Evolutionary conservation across 1,140 invertebrate species (phyloP).

Genomic region (Pectinophora gossypiella): DNA sequence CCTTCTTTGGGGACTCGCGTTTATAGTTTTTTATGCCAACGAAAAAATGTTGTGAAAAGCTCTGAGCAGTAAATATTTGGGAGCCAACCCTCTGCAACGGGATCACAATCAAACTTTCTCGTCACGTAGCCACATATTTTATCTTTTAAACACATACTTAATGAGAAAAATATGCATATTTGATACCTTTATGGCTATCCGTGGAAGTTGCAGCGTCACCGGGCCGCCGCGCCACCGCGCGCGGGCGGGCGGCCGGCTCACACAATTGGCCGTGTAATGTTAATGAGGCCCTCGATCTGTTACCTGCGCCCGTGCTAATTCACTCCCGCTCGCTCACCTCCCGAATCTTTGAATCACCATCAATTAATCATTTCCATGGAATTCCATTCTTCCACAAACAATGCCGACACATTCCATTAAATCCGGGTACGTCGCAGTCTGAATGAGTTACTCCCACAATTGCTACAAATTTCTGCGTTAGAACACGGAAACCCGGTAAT

Average conservation of each 20-base stretch:
- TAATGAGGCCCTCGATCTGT: background rate
- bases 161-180: background rate
- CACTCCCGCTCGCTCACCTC: background rate
- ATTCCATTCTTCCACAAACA: constrained; percentile 1
- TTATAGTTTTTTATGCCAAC: no score
- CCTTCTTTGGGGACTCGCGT: no score
- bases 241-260: background rate
- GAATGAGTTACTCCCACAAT: constrained; percentile 1
- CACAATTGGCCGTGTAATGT: background rate
- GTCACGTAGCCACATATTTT: no score
- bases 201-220: background rate
- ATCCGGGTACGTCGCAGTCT: background rate
- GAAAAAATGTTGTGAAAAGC: no score
- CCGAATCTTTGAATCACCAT: constrained; percentile 9
- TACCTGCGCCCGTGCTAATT: constrained; percentile 4
- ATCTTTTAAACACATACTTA: no score
- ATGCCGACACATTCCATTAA: constrained; percentile 3
- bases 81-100: no score
- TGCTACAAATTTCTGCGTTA: background rate
- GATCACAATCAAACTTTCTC: no score
- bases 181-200: background rate
- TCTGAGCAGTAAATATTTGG: no score
- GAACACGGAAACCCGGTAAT: background rate
- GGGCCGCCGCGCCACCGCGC: background rate
- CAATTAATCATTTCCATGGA: constrained; percentile 15